phyloP scores from a whole-genome alignment of 2,113 vertebrate species.

The Cavia aperea region DNA sequence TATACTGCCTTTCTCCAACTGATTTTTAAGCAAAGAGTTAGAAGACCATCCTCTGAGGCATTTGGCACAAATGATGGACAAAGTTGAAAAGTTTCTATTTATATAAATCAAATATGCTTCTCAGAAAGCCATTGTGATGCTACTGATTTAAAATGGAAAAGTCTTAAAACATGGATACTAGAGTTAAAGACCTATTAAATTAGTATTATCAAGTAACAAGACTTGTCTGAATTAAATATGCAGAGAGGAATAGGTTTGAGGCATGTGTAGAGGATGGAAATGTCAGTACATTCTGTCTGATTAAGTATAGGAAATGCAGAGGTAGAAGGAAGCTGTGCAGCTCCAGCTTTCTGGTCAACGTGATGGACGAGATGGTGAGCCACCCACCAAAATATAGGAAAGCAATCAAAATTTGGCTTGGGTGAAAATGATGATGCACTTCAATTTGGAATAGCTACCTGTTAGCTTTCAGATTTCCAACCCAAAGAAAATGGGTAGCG shows the following conservation, averaged over 20 bases:
- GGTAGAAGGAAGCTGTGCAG: not conserved
- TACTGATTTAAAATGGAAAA: constrained; percentile 8
- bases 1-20: not conserved
- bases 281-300: not conserved
- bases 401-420: not conserved
- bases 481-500: not conserved
- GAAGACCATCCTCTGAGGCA: not conserved
- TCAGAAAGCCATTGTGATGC: not conserved
- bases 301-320: not conserved
- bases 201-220: not conserved
- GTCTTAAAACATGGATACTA: not conserved
- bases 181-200: not conserved
- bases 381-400: not conserved
- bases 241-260: not conserved
- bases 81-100: not conserved
- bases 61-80: not conserved
- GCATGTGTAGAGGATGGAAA: not conserved
- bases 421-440: not conserved
- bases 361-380: not conserved
- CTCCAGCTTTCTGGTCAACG: not conserved
- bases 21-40: not conserved
- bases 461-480: not conserved
- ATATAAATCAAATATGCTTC: constrained; percentile 11
- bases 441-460: not conserved
- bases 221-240: not conserved